Base-by-base conservation (phyloP, 1,140 invertebrate species). In the Aradophagus sp. region DNA sequence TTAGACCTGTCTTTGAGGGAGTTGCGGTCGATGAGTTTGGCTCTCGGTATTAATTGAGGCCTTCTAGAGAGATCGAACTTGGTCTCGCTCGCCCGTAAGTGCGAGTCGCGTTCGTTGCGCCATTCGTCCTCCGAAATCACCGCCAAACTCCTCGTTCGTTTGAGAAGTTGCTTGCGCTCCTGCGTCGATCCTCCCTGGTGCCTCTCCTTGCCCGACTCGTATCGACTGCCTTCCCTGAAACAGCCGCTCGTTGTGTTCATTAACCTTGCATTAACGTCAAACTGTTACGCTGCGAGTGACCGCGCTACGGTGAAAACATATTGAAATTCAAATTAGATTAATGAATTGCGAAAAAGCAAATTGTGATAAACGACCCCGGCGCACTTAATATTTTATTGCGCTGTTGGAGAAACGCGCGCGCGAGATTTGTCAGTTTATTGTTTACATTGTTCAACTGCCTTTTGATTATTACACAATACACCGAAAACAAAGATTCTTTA, bases 71-170 rank as follows among this genome's bases (percentile, higher is more conserved):
- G 87, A 42, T 87, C 87, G 70, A 88, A 89, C 66, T 73, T 75
- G 12, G 81, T 75, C 2, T 77, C 77, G n/a, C 73, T 80, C 1
- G 81, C 65, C 50, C 77, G 72, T 67, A 79, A 74, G 52, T 77
- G 71, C 7, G 73, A 63, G 36, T 78, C 73, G 32, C 73, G 75
- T 32, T 77, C 72, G 63, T 75, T 77, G 7, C 81, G 90, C 78
- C 90, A 91, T 39, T 91, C 89, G 81, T 92, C 91, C 79, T 93
- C 92, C 76, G 91, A 88, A 77, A 92, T 92, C 31, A 93, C 90
- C 32, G 92, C 92, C 72, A 93, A 89, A 76, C 91, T 93, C 69
- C 90, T 86, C 63, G 91, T 92, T 31, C 92, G 87, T 20, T 92
- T 87, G 74, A 93, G 83, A 65, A 90, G 89, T 61, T 90, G 90